Evolutionary conservation across 2,113 vertebrate species (phyloP).

Genomic region (Arenaria interpres): DNA sequence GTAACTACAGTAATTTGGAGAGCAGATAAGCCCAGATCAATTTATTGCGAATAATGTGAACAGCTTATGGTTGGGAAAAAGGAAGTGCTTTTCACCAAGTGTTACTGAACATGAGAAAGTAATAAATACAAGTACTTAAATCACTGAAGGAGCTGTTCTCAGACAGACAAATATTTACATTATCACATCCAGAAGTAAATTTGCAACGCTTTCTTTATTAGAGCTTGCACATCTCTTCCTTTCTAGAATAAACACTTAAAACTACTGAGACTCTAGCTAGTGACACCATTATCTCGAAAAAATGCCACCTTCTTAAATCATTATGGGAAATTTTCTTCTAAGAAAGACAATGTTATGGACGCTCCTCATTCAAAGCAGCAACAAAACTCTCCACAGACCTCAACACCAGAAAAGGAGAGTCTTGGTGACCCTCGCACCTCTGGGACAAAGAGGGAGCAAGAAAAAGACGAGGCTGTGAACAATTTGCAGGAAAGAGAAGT

Average conservation of each 20-base stretch:
- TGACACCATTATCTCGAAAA: neutral
- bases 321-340: neutral
- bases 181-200: neutral
- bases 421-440: neutral
- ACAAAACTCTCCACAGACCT: neutral
- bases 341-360: fast-evolving
- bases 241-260: neutral
- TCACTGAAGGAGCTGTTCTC: neutral
- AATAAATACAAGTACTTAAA: neutral
- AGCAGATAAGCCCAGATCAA: neutral
- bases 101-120: neutral
- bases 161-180: neutral
- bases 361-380: neutral
- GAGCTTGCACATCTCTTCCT: neutral
- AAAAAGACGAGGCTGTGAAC: neutral
- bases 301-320: fast-evolving
- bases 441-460: neutral
- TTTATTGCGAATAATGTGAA: neutral
- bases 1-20: neutral
- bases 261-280: neutral
- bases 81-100: neutral
- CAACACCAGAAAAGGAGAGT: neutral
- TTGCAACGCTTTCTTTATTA: neutral
- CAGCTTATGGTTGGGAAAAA: neutral
- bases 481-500: neutral